Evolutionary conservation across 1,140 invertebrate species (phyloP).

Genomic region (Drosophila ananassae): DNA sequence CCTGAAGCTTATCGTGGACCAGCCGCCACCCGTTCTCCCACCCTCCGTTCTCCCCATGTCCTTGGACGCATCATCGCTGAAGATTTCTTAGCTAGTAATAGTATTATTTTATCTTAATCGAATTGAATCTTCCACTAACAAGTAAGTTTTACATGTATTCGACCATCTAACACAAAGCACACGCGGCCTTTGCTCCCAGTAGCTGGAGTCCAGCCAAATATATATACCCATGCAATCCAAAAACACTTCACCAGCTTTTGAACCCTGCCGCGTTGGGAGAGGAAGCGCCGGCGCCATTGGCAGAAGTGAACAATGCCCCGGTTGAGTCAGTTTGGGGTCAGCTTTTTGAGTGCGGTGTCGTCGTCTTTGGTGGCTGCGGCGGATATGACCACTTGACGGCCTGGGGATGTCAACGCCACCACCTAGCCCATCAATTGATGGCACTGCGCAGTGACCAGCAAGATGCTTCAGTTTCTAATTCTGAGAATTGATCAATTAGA

Average conservation of each 20-base stretch:
- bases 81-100: constrained; percentile 37
- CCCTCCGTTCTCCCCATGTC: constrained; percentile 61
- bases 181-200: constrained; percentile 22
- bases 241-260: constrained; percentile 31
- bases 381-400: constrained; percentile 68
- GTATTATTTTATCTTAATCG: constrained; percentile 54
- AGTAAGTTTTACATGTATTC: constrained; percentile 51
- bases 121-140: constrained; percentile 75
- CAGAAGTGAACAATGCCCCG: constrained; percentile 37
- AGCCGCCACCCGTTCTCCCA: constrained; percentile 56
- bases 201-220: constrained; percentile 31
- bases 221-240: constrained; percentile 13
- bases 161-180: constrained; percentile 30
- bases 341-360: neutral
- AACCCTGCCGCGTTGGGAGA: constrained; percentile 15
- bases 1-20: constrained; percentile 76
- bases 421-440: constrained; percentile 32
- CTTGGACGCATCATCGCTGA: constrained; percentile 38
- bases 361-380: constrained; percentile 36
- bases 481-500: constrained; percentile 74
- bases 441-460: constrained; percentile 8
- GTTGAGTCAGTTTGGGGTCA: constrained; percentile 50
- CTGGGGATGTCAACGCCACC: constrained; percentile 25
- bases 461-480: constrained; percentile 77
- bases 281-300: constrained; percentile 39